Evolutionary conservation across 2,888 invertebrate species (phyloP).

Genomic region (Polymixis lichenea): DNA sequence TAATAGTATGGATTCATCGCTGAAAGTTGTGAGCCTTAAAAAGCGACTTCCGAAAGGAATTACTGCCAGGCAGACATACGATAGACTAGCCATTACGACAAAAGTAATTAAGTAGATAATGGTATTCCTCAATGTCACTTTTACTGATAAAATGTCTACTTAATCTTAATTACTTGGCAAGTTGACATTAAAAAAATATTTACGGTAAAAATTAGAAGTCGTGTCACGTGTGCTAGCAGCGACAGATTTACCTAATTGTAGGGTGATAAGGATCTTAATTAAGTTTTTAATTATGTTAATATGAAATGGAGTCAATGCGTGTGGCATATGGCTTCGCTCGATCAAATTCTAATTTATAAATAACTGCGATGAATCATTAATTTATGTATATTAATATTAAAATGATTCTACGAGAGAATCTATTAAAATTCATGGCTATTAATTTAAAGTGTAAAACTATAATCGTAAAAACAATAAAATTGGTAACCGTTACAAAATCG

Average conservation of each 20-base stretch:
- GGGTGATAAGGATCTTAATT: neutral
- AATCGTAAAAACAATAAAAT: conserved; percentile 40
- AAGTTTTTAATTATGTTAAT: conserved; percentile 13
- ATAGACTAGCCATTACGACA: neutral
- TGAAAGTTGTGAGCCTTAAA: no score
- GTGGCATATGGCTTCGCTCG: conserved; percentile 25
- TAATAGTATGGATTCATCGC: no score
- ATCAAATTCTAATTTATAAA: conserved; percentile 27
- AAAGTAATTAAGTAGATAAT: neutral
- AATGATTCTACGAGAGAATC: conserved; percentile 6
- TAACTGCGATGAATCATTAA: conserved; percentile 29
- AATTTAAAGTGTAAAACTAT: conserved; percentile 37
- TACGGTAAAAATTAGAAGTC: neutral
- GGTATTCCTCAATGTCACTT: neutral
- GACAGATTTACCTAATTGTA: neutral
- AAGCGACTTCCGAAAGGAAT: neutral
- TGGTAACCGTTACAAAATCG: conserved; percentile 10
- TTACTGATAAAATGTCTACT: neutral
- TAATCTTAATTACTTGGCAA: neutral
- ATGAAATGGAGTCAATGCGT: conserved; percentile 2
- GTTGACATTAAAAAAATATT: neutral
- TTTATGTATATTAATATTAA: conserved; percentile 17
- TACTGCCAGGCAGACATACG: neutral
- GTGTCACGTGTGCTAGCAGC: neutral
- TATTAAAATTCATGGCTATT: conserved; percentile 24